A percentile compares a stretch with the other conserved stretches of the same genome.
phyloP scores from a whole-genome alignment of 2,113 vertebrate species.

The Alligator mississippiensis region DNA sequence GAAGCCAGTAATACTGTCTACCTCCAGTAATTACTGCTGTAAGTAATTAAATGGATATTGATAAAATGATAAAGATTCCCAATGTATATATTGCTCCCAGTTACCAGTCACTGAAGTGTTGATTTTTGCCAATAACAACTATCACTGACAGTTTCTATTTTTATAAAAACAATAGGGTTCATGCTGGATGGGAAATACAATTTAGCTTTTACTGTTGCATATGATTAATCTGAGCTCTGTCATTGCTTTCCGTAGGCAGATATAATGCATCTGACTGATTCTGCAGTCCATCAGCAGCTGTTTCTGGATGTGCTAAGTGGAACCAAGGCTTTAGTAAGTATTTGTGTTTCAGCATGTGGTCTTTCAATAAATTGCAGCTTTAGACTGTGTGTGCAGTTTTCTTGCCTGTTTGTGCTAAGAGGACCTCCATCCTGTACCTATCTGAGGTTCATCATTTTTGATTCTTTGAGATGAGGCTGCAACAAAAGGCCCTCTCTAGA shows the following conservation, averaged over 20 bases:
- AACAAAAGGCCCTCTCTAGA: not conserved
- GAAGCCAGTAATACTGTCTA: not conserved
- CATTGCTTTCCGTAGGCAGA: slow-evolving; percentile 80
- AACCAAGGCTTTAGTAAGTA: slow-evolving; percentile 90
- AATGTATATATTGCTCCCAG: not conserved
- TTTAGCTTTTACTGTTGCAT: not conserved
- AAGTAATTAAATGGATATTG: not conserved
- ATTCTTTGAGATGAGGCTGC: not conserved
- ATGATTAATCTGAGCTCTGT: not conserved
- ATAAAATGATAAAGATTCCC: not conserved
- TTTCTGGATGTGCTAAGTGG: slow-evolving; percentile 92
- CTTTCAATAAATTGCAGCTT: not conserved
- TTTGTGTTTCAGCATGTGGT: not conserved
- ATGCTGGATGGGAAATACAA: not conserved
- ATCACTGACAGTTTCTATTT: no score
- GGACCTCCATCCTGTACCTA: not conserved
- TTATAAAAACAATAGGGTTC: not conserved
- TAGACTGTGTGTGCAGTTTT: not conserved
- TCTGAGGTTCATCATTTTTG: not conserved
- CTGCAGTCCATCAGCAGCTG: slow-evolving; percentile 84
- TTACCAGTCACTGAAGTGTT: not conserved
- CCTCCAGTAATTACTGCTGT: not conserved
- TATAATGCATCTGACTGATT: slow-evolving; percentile 90
- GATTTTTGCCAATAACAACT: not conserved
- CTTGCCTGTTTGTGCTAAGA: not conserved